Conservation (phyloP, 2,113 vertebrate species). For the Antidorcas marsupialis region DNA sequence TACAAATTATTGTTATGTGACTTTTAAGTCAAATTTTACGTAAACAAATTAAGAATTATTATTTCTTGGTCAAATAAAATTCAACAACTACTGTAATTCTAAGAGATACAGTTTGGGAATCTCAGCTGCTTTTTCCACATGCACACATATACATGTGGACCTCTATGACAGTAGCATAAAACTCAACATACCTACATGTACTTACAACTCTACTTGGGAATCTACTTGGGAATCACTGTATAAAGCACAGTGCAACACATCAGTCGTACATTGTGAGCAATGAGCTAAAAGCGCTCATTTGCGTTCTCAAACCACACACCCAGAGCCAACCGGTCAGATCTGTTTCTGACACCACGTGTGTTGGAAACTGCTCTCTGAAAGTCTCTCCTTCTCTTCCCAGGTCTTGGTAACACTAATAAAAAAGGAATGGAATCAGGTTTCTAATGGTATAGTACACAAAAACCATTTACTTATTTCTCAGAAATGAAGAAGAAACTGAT, state of each 20-base stretch:
- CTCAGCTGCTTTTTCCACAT: neutral
- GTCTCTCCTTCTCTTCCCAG: constrained; percentile 38
- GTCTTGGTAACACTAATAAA: neutral
- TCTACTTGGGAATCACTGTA: neutral
- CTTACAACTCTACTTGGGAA: neutral
- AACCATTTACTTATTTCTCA: constrained; percentile 29
- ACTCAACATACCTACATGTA: neutral
- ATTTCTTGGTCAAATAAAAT: neutral
- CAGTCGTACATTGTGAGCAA: neutral
- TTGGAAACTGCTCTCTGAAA: neutral
- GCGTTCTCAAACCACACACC: neutral
- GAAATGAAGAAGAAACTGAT: neutral
- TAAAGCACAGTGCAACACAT: neutral
- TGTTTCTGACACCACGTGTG: neutral
- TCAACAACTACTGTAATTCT: neutral
- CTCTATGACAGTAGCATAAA: neutral
- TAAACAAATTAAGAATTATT: constrained; percentile 1
- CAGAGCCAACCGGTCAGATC: constrained; percentile 10
- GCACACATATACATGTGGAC: accelerated
- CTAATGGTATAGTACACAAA: neutral
- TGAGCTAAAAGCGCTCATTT: neutral
- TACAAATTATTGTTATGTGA: constrained; percentile 36
- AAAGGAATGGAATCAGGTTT: constrained; percentile 12
- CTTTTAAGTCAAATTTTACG: constrained; percentile 36
- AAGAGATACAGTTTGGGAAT: neutral